Evolutionary conservation across 2,113 vertebrate genomes (phyloP).

Genomic region (Alethe castanea): DNA sequence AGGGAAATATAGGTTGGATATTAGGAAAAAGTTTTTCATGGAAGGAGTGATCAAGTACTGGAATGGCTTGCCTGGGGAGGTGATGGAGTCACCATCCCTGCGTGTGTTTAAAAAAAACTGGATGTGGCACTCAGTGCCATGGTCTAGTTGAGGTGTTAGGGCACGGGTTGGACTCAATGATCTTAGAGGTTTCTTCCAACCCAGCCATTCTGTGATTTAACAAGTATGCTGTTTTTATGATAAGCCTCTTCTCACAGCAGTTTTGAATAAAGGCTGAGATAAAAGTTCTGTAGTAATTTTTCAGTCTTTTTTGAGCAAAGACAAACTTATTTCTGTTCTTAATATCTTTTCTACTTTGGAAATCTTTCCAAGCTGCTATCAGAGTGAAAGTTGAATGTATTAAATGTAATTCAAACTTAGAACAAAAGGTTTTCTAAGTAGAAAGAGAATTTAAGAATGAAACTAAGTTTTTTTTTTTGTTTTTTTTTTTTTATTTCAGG

Average conservation of each 20-base stretch:
- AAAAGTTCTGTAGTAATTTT: background rate
- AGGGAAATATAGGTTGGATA: rapidly evolving
- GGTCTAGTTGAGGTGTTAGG: background rate
- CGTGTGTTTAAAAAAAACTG: background rate
- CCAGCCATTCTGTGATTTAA: background rate
- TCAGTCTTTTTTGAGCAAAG: background rate
- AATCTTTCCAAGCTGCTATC: background rate
- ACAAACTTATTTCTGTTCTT: background rate
- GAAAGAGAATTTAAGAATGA: background rate
- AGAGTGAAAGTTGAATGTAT: background rate
- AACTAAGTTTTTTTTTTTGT: background rate
- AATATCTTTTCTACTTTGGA: background rate
- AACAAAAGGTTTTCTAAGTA: background rate
- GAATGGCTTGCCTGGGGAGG: background rate
- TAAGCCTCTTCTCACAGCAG: background rate
- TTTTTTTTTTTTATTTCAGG: slow-evolving; percentile 70
- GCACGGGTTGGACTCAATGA: rapidly evolving
- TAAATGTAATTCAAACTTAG: background rate
- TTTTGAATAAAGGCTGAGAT: background rate
- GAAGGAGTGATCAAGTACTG: background rate
- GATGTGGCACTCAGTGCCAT: background rate
- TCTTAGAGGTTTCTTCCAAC: background rate
- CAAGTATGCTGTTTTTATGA: background rate
- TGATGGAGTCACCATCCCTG: background rate
- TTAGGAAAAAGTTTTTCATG: background rate